Evolutionary conservation across 1,140 invertebrate genomes (phyloP).

Genomic region (Semibalanus balanoides): DNA sequence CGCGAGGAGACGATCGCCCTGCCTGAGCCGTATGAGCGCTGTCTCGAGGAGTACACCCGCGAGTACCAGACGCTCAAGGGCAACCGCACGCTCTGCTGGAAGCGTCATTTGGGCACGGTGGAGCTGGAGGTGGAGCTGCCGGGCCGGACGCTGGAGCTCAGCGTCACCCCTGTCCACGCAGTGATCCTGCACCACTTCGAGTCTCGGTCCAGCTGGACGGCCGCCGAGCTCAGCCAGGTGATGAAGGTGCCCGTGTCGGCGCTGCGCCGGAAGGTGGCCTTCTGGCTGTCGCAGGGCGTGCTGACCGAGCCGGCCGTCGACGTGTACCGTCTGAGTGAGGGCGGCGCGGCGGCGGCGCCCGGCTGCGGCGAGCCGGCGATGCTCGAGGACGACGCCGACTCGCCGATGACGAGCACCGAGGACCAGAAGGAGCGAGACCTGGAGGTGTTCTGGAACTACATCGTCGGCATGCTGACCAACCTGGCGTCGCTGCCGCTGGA

Average conservation of each 20-base stretch:
- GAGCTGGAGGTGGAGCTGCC: conserved; percentile 83
- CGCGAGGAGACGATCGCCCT: conserved; percentile 85
- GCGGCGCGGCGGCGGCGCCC: conserved; percentile 27
- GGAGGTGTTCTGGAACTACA: conserved; percentile 94
- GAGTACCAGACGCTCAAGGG: conserved; percentile 79
- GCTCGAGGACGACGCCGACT: conserved; percentile 79
- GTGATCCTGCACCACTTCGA: conserved; percentile 91
- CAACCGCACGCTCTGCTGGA: conserved; percentile 86
- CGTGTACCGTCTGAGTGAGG: conserved; percentile 58
- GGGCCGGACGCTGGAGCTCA: conserved; percentile 60
- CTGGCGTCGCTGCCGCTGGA: conserved; percentile 82
- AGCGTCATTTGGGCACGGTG: conserved; percentile 79
- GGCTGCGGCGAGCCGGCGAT: conserved; percentile 37
- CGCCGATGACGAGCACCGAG: conserved; percentile 79
- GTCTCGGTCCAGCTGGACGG: conserved; percentile 49
- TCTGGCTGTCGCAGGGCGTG: conserved; percentile 73
- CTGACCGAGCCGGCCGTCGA: conserved; percentile 59
- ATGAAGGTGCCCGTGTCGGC: conserved; percentile 72
- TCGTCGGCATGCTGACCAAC: conserved; percentile 92
- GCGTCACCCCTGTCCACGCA: conserved; percentile 82
- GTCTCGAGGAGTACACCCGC: conserved; percentile 75
- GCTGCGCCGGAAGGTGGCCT: conserved; percentile 66
- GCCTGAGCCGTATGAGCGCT: conserved; percentile 59
- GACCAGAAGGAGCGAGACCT: conserved; percentile 84
- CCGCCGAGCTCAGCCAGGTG: conserved; percentile 55